These are phyloP conservation scores for Matsumyia berberina DNA, from an alignment of 2,888 invertebrate species.

Conservation along the genomic window DNA sequence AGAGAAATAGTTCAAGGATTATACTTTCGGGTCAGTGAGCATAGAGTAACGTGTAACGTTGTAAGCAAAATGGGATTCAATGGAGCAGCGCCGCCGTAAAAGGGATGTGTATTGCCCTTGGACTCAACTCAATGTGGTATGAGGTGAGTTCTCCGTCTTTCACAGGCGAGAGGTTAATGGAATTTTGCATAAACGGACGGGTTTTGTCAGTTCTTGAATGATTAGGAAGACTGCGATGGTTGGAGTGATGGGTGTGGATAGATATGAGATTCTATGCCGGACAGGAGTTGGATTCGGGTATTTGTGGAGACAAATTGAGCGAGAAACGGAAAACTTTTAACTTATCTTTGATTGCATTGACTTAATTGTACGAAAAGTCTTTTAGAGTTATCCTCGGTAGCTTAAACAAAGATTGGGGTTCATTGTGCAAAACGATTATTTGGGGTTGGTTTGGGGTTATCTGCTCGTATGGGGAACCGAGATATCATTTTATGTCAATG, in stretches of 20 bases:
- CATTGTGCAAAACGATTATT: background rate
- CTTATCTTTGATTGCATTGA: conserved; percentile 25
- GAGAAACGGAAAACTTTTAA: conserved; percentile 16
- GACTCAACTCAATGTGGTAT: background rate
- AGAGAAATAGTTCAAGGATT: conserved; percentile 65
- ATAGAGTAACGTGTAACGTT: conserved; percentile 44
- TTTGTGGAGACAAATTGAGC: conserved; percentile 36
- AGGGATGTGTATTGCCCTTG: conserved; percentile 3
- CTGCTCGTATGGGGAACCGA: background rate
- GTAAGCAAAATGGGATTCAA: conserved; percentile 49
- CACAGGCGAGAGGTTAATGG: conserved; percentile 44
- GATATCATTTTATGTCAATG: no score
- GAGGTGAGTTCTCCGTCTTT: conserved; percentile 34
- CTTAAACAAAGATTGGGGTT: background rate
- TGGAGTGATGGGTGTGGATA: conserved; percentile 2
- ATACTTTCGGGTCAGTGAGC: conserved; percentile 39
- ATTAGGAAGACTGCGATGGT: conserved; percentile 46
- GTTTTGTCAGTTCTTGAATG: conserved; percentile 41
- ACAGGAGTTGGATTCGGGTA: background rate
- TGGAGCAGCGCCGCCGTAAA: conserved; percentile 17
- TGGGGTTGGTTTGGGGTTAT: background rate
- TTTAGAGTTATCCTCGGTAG: conserved; percentile 3
- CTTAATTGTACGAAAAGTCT: conserved; percentile 43
- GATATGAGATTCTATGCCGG: conserved; percentile 26
- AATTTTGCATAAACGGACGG: conserved; percentile 60